Conservation (phyloP, 2,113 vertebrate genomes). For the Numida meleagris region DNA sequence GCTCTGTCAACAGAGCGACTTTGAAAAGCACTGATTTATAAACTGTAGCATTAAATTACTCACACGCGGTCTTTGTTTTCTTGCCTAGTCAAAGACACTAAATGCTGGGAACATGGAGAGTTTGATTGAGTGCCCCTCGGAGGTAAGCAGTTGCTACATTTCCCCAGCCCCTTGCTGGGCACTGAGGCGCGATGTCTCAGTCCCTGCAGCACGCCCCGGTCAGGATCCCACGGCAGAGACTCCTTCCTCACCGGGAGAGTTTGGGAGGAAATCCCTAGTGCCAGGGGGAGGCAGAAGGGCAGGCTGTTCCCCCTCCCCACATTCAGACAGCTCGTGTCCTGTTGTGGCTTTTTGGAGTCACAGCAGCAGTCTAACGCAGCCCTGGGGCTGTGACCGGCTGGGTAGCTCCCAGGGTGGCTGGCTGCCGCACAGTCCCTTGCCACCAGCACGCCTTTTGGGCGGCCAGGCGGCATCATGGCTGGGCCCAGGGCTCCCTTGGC, state of each 20-base stretch:
- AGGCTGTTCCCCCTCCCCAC: neutral
- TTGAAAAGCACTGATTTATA: constrained; percentile 9
- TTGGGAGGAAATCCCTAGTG: neutral
- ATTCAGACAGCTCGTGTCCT: rapidly evolving
- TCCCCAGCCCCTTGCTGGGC: neutral
- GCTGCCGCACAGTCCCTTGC: neutral
- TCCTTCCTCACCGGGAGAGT: neutral
- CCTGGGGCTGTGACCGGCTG: rapidly evolving
- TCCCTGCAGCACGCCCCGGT: neutral
- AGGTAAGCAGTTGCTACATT: constrained; percentile 77
- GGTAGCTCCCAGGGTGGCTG: neutral
- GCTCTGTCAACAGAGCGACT: neutral
- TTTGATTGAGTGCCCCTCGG: constrained; percentile 76
- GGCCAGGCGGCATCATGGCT: neutral
- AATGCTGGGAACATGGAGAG: constrained; percentile 86
- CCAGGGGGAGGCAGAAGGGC: neutral
- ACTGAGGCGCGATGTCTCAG: neutral
- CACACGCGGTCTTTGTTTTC: neutral
- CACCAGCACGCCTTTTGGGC: neutral
- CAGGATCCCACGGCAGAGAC: neutral
- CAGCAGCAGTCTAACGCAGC: neutral
- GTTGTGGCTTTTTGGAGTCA: neutral
- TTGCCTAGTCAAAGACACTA: constrained; percentile 88
- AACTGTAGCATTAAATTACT: neutral
- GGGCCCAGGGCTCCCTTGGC: rapidly evolving